A percentile compares a stretch with the other conserved stretches of the same genome.
These are phyloP conservation scores for Caenorhabditis briggsae DNA, from an alignment of 1,140 invertebrate genomes.

Conservation along the genomic window DNA sequence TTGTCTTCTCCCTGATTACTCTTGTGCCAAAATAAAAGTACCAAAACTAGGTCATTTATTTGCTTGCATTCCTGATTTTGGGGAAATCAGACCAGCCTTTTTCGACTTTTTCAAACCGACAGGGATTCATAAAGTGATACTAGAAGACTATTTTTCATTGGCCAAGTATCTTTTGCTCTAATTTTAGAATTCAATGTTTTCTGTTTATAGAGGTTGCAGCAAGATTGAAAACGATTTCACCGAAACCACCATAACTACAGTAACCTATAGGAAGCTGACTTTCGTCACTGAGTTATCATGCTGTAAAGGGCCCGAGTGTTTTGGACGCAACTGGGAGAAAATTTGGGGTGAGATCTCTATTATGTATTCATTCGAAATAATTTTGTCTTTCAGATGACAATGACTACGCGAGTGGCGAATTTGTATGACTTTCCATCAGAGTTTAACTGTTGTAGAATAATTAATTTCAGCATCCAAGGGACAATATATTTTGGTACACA, in stretches of 20 bases:
- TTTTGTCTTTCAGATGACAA: not conserved
- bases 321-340: not conserved
- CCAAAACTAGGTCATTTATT: not conserved
- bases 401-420: not conserved
- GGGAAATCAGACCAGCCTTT: constrained; percentile 1
- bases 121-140: not conserved
- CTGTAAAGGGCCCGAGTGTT: constrained; percentile 3
- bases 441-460: not conserved
- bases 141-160: constrained; percentile 12
- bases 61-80: constrained; percentile 17
- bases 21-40: constrained; percentile 3
- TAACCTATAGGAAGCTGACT: not conserved
- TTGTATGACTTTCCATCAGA: not conserved
- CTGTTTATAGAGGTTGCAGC: not conserved
- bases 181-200: not conserved
- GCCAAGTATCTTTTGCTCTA: not conserved
- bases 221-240: not conserved
- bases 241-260: not conserved
- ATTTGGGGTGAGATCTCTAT: not conserved
- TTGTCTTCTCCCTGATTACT: constrained; percentile 19
- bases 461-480: not conserved
- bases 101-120: not conserved
- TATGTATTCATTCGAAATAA: not conserved
- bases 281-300: constrained; percentile 20
- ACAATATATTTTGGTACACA: constrained; percentile 19